Evolutionary conservation across 2,888 invertebrate genomes (phyloP).

Genomic region (Tromatobia lineatoria): DNA sequence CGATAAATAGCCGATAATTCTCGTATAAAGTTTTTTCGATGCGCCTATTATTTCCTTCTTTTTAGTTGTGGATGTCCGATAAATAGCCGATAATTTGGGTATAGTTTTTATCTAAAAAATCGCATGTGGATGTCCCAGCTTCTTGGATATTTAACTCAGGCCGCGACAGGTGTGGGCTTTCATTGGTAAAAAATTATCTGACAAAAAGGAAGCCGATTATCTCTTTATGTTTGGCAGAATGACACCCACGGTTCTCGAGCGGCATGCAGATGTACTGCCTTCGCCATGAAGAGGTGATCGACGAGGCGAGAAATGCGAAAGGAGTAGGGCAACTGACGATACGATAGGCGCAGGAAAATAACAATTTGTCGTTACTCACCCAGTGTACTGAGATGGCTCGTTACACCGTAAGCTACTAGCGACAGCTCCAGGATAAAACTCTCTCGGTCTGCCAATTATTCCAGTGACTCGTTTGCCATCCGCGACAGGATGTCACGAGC

Average conservation of each 20-base stretch:
- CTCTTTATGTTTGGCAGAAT: neutral
- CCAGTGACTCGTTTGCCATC: conserved; percentile 34
- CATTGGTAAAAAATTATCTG: too few species aligned
- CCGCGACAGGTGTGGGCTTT: too few species aligned
- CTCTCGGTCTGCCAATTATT: conserved; percentile 26
- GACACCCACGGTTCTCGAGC: conserved; percentile 12
- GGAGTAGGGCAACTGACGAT: conserved; percentile 6
- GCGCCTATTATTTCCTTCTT: too few species aligned
- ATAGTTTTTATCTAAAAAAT: too few species aligned
- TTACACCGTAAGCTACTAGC: conserved; percentile 56
- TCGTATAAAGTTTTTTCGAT: too few species aligned
- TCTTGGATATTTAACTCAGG: too few species aligned
- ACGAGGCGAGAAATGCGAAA: conserved; percentile 22
- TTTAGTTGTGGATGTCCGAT: too few species aligned
- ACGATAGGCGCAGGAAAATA: conserved; percentile 23
- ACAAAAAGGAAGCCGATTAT: too few species aligned
- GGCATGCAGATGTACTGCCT: neutral
- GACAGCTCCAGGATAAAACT: conserved; percentile 3
- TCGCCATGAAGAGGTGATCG: neutral
- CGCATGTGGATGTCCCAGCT: too few species aligned
- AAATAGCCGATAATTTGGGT: too few species aligned
- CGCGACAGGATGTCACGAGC: conserved; percentile 67
- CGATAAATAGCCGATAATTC: too few species aligned
- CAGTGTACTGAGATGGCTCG: conserved; percentile 63
- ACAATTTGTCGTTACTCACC: conserved; percentile 65